Evolutionary conservation across 2,113 vertebrate species (phyloP).

Genomic region (Bettongia penicillata): DNA sequence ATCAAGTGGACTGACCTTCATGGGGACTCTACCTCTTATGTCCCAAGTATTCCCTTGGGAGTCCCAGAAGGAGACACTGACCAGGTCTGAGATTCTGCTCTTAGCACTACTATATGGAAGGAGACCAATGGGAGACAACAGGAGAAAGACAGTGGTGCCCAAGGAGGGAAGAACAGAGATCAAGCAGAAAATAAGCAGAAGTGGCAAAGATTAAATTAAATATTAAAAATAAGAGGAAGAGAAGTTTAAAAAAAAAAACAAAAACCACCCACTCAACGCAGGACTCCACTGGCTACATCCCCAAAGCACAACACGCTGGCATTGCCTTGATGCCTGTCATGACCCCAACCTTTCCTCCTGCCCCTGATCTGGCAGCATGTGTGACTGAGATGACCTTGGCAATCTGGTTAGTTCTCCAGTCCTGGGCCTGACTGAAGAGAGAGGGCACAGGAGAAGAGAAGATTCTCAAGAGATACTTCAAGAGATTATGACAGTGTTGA

Average conservation of each 20-base stretch:
- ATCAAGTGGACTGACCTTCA: too few species aligned
- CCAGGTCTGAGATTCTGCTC: too few species aligned
- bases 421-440: not conserved
- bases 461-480: not conserved
- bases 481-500: not conserved
- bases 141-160: too few species aligned
- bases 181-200: not conserved
- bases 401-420: not conserved
- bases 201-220: not conserved
- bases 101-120: not conserved
- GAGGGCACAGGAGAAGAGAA: not conserved
- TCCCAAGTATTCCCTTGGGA: too few species aligned
- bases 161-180: not conserved
- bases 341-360: not conserved
- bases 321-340: not conserved
- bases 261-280: not conserved
- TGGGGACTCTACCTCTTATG: too few species aligned
- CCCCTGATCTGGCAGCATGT: not conserved
- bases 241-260: not conserved
- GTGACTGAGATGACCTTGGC: not conserved
- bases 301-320: not conserved
- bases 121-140: too few species aligned
- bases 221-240: not conserved
- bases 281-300: not conserved
- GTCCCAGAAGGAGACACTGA: too few species aligned